phyloP scores from a whole-genome alignment of 2,888 invertebrate species.

The Brachypalpus laphriformis region DNA sequence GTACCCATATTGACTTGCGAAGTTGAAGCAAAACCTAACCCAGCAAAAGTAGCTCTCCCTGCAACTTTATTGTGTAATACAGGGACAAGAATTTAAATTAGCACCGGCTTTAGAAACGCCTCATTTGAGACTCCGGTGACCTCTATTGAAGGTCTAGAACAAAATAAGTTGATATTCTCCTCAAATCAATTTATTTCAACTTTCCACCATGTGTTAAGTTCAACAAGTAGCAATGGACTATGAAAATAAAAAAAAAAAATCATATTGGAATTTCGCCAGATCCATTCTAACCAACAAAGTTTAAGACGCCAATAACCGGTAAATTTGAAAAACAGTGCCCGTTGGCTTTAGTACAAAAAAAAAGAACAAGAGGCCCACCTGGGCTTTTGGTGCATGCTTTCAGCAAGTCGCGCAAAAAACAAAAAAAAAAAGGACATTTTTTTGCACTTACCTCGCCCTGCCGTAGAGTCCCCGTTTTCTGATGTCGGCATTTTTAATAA shows the following conservation, averaged over 20 bases:
- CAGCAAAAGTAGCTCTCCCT: no score
- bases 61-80: no score
- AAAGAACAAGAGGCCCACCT: neutral
- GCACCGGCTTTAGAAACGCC: no score
- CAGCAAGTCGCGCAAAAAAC: neutral
- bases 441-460: conserved; percentile 38
- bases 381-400: no score
- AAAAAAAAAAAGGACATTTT: no score
- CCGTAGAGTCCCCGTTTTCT: conserved; percentile 5
- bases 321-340: conserved; percentile 48
- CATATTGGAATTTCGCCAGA: neutral
- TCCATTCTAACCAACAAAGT: neutral
- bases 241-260: neutral
- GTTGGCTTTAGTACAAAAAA: conserved; percentile 30
- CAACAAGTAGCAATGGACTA: neutral
- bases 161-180: no score
- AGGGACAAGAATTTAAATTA: no score
- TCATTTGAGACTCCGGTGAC: no score
- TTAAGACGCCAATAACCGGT: conserved; percentile 8
- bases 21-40: no score
- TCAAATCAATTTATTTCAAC: no score
- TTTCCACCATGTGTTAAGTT: neutral
- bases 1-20: no score
- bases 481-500: conserved; percentile 14
- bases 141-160: no score